Base-by-base conservation (phyloP, 2,113 vertebrate species). In the Numenius arquata region DNA sequence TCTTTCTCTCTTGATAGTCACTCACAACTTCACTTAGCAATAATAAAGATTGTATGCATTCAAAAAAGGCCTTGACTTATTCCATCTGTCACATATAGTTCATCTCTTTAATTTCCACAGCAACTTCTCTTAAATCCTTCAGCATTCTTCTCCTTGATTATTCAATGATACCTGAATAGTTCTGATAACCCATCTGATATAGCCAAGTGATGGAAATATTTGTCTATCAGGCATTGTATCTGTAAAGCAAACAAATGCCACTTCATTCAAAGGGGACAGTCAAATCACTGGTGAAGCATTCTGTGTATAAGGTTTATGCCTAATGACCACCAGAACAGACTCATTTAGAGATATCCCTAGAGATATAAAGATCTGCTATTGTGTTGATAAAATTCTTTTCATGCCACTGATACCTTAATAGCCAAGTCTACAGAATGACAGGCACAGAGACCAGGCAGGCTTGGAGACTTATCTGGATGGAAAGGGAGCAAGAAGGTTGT, bases 301-400 rank as follows among this genome's bases (percentile, higher is more conserved):
- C 66, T 95, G n/a, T 38, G 32, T 63, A 12, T 48, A 62, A 84
- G 16, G 21, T 93, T 93, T 85, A 34, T 59, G 20, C 7, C 2
- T 66, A 91, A 74, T 62, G 90, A 86, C 86, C 83, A 80, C 40
- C 71, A 93, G 74, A 93, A 71, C 38, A 96, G 74, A 85, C 79
- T 92, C 62, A 61, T 91, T 90, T 70, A 89, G 67, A 95, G 89
- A 93, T 97, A 97, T 85, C 79, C 52, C 27, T 52, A 73, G 85
- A 4, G 66, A 91, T 81, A 95, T 61, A 83, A 58, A 97, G 62
- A 80, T 93, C 88, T 92, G 29, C 71, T 93, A 3, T 30, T 70
- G 78, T 76, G 79, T 72, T 96, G 93, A 97, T 94, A 96, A 97
- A 96, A 97, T 97, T 95, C 89, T 97, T 97, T 80, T 89, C 92